A percentile compares a stretch with the other conserved stretches of the same genome.
These are phyloP conservation scores for Diorhabda sublineata DNA, from an alignment of 1,140 invertebrate genomes.

Conservation along the genomic window DNA sequence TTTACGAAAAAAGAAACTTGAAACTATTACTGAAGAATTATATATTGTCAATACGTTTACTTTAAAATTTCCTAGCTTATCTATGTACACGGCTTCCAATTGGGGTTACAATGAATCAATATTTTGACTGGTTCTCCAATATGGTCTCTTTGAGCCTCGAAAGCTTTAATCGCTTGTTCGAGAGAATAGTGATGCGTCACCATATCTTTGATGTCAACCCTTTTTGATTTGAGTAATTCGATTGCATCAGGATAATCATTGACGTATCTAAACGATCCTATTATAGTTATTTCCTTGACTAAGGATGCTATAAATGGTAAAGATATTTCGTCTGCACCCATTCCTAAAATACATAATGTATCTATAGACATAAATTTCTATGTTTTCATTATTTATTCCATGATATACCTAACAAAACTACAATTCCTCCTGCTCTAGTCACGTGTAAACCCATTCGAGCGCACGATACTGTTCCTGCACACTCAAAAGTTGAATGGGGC, in stretches of 20 bases:
- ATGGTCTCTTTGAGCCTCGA: conserved; percentile 71
- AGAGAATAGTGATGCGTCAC: conserved; percentile 86
- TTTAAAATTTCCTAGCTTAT: too few species aligned
- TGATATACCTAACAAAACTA: conserved; percentile 64
- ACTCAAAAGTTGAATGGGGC: conserved; percentile 81
- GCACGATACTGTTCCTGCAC: conserved; percentile 74
- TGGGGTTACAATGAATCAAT: conserved; percentile 76
- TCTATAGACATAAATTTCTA: not conserved
- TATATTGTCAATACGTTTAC: too few species aligned
- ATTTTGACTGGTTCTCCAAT: conserved; percentile 77
- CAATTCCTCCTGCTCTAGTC: conserved; percentile 75
- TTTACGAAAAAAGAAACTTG: too few species aligned
- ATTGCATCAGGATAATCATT: conserved; percentile 86
- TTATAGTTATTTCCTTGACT: conserved; percentile 81
- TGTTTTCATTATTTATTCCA: not conserved
- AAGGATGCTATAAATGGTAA: conserved; percentile 77
- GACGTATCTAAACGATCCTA: conserved; percentile 84
- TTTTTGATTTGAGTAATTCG: conserved; percentile 73
- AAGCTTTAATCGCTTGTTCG: conserved; percentile 79
- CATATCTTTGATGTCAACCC: conserved; percentile 78
- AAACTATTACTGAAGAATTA: too few species aligned
- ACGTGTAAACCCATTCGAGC: conserved; percentile 67
- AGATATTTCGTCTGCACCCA: conserved; percentile 71
- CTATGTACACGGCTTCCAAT: conserved; percentile 20
- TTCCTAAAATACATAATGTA: conserved; percentile 59